phyloP scores from a whole-genome alignment of 2,113 vertebrate species.

The Microcebus griseorufus region DNA sequence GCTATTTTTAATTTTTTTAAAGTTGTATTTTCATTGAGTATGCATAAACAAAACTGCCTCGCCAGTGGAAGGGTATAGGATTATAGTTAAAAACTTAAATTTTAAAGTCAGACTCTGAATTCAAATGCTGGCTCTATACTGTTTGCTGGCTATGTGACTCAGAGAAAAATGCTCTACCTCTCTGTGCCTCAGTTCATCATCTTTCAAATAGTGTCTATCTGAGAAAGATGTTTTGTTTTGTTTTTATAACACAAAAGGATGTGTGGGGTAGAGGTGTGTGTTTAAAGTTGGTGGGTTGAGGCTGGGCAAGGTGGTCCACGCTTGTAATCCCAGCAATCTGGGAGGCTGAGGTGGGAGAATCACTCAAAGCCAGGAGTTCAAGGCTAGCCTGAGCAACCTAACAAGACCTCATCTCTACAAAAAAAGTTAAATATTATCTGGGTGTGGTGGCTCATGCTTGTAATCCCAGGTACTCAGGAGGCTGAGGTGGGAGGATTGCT shows the following conservation, averaged over 20 bases:
- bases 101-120: background rate
- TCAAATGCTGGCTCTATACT: background rate
- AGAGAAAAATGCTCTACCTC: background rate
- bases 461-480: no score
- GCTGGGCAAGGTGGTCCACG: no score
- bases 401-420: no score
- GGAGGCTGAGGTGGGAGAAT: no score
- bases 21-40: background rate
- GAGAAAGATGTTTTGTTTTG: background rate
- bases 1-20: background rate
- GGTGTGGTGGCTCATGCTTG: no score
- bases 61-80: accelerated
- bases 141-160: background rate
- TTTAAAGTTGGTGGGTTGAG: background rate
- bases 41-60: background rate
- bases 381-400: no score
- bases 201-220: background rate
- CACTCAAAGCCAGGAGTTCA: no score
- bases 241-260: background rate
- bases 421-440: no score
- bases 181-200: background rate
- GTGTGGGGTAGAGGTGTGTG: background rate
- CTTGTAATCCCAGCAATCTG: no score
- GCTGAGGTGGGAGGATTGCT: no score
- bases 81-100: background rate